Base-by-base conservation (phyloP, 2,888 invertebrate species). In the Xanthia togata region DNA sequence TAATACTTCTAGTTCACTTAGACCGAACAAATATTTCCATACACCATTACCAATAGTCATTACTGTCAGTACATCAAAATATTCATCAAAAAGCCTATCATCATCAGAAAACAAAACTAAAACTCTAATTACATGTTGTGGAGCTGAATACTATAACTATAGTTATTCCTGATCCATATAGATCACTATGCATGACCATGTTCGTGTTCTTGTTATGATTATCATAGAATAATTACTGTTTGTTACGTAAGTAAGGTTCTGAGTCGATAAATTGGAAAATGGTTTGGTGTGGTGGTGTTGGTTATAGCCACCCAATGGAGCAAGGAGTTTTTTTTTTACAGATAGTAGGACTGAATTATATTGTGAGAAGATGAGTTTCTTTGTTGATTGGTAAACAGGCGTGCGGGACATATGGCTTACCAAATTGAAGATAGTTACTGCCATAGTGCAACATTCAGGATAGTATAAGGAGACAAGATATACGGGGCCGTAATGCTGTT, bases 91-190 rank as follows among this genome's bases (percentile, higher is more conserved):
- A 73, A 57, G 1, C 50, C 60, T 82, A 78, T 85, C 64, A 78
- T 85, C 64, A 87, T 87, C 85, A 79, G 17, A 77, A 64, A 70
- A 75, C 50, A 73, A 78, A 81, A 70, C 57, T 57, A 72, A 72
- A 72, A 69, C 26, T 26, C 35, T 87, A 85, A 86, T 85, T 72
- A 78, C 63, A 79, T 12, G 67, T 78, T 72, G 59, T 82, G 68
- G 23, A 53, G 6, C 17, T 38, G 59, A 55, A 67, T 73, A 62
- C 59, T 70, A 47, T 76, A 31, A 62, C 59, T 70, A 47, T 76
- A 31, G 47, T 76, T 65, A 64, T 63, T 70, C 26, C 14, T 57
- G 79, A 67, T 63, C 67, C 11, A 78, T 78, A 75, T 65, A 67
- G 76, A 71, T 81, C 72, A 70, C 50, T 60, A 4, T 53, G n/a